Conservation (phyloP, 2,113 vertebrate species). For the Sylvilagus bachmani region DNA sequence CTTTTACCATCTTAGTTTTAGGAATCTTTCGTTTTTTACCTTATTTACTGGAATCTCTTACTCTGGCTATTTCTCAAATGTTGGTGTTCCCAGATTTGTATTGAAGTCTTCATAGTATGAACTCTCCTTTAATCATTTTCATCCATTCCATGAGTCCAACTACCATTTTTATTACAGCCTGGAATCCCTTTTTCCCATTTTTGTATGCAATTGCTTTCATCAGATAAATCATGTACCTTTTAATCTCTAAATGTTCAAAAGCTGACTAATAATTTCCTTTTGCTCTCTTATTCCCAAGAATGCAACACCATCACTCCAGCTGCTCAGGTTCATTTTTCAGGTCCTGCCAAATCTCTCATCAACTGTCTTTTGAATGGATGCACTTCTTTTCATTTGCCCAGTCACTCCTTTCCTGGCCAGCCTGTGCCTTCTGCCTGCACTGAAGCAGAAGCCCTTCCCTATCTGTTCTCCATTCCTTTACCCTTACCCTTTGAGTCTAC, state of each 20-base stretch:
- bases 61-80: background rate
- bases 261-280: background rate
- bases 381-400: background rate
- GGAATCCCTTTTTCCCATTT: background rate
- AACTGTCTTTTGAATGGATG: background rate
- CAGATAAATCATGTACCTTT: background rate
- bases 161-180: background rate
- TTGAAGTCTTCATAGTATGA: background rate
- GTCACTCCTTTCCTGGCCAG: background rate
- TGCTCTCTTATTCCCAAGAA: background rate
- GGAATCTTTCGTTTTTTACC: background rate
- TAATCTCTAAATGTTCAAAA: background rate
- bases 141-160: background rate
- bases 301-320: background rate
- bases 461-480: background rate
- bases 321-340: background rate
- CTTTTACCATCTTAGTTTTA: background rate
- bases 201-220: background rate
- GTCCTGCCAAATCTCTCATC: background rate
- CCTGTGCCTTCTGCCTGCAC: background rate
- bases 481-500: background rate
- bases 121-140: background rate
- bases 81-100: background rate
- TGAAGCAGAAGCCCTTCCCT: background rate
- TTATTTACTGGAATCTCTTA: background rate